Conservation (phyloP, 2,113 vertebrate species). For the Channa argus region DNA sequence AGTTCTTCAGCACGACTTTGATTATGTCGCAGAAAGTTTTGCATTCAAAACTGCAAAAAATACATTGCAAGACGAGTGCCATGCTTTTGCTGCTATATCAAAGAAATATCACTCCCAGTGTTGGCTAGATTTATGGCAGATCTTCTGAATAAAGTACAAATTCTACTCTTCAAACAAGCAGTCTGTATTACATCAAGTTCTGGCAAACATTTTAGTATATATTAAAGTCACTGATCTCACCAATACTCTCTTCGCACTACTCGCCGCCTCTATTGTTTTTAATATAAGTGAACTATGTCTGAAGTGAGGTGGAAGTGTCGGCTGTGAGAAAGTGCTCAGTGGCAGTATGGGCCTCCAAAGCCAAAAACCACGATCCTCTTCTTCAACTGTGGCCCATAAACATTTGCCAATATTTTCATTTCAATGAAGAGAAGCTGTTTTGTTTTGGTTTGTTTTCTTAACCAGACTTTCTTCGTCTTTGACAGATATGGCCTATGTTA, state of each 20-base stretch:
- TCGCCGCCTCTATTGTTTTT: slow-evolving; percentile 66
- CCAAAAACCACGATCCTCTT: slow-evolving; percentile 58
- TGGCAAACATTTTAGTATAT: slow-evolving; percentile 54
- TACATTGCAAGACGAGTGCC: slow-evolving; percentile 28
- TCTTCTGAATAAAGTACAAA: slow-evolving; percentile 50
- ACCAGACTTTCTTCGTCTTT: slow-evolving; percentile 49
- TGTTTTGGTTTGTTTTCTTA: background rate
- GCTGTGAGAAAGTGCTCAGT: slow-evolving; percentile 16
- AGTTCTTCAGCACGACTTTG: slow-evolving; percentile 55
- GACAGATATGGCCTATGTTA: slow-evolving; percentile 43
- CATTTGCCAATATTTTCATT: slow-evolving; percentile 68
- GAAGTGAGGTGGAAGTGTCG: slow-evolving; percentile 40
- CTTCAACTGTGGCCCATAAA: slow-evolving; percentile 61
- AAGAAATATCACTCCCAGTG: slow-evolving; percentile 32
- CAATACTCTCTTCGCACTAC: slow-evolving; percentile 47
- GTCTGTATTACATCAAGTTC: slow-evolving; percentile 59
- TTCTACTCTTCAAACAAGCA: slow-evolving; percentile 60
- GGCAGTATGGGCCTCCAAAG: slow-evolving; percentile 21
- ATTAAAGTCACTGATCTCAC: slow-evolving; percentile 64
- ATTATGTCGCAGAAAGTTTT: slow-evolving; percentile 47
- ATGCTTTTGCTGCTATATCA: slow-evolving; percentile 43
- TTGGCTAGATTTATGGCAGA: slow-evolving; percentile 50
- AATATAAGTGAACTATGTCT: slow-evolving; percentile 55
- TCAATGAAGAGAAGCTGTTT: slow-evolving; percentile 60
- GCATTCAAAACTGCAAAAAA: slow-evolving; percentile 52